phyloP scores from a whole-genome alignment of 2,888 invertebrate species.

The Ophion ellenae region DNA sequence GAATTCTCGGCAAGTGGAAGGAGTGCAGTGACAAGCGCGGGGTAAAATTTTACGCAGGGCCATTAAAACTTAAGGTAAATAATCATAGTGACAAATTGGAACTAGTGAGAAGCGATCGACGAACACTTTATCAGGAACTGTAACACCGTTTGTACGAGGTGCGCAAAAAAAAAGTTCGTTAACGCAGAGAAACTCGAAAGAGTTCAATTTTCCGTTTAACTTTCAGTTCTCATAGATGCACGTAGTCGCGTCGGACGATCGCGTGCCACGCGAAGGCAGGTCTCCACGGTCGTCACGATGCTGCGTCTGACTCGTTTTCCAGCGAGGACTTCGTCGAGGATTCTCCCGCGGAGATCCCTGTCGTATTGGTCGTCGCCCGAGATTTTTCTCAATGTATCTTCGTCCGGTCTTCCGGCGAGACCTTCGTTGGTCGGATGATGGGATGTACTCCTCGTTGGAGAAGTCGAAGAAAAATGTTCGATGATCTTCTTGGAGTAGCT shows the following conservation, averaged over 20 bases:
- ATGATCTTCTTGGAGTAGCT: neutral
- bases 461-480: neutral
- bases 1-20: neutral
- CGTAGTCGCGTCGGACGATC: neutral
- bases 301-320: neutral
- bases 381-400: neutral
- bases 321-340: neutral
- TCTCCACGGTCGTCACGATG: neutral
- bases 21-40: neutral
- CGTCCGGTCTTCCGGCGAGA: neutral
- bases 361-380: neutral
- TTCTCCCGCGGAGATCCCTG: neutral
- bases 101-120: neutral
- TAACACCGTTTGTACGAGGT: constrained; percentile 28
- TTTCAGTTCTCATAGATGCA: constrained; percentile 2
- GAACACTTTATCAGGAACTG: constrained; percentile 37
- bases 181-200: neutral
- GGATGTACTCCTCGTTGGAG: neutral
- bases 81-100: neutral
- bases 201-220: neutral
- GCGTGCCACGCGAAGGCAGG: neutral
- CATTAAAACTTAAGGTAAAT: neutral
- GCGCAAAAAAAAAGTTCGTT: neutral
- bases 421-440: neutral
- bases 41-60: neutral